These are phyloP conservation scores for Sinocyclocheilus grahami DNA, from an alignment of 2,113 vertebrate species.

Conservation along the genomic window DNA sequence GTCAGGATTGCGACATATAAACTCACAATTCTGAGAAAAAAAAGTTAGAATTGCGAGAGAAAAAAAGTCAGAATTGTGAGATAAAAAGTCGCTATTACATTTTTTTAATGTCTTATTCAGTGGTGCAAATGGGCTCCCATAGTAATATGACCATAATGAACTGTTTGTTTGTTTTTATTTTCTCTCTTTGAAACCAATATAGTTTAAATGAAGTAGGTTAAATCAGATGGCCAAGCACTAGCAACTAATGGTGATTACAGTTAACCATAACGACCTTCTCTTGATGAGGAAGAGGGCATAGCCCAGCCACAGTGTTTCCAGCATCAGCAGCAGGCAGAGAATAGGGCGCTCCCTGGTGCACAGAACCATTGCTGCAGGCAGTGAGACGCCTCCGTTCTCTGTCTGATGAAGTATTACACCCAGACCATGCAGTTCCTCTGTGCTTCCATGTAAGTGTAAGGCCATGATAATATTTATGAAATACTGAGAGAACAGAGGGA, in stretches of 20 bases:
- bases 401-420: constrained; percentile 54
- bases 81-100: no score
- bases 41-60: no score
- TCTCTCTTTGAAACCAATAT: neutral
- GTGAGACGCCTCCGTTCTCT: accelerated
- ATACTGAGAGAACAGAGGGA: constrained; percentile 75
- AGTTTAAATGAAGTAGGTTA: constrained; percentile 15
- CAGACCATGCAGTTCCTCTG: constrained; percentile 66
- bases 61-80: no score
- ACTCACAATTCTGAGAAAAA: no score
- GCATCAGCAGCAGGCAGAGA: constrained; percentile 90
- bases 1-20: no score
- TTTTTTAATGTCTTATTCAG: no score
- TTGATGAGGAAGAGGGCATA: constrained; percentile 91
- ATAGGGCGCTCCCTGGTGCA: constrained; percentile 83
- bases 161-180: neutral
- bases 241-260: constrained; percentile 5
- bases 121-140: no score
- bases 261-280: constrained; percentile 74
- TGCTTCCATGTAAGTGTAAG: constrained; percentile 66
- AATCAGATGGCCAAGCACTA: constrained; percentile 1
- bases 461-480: constrained; percentile 82
- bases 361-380: constrained; percentile 18
- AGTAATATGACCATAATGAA: neutral
- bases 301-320: constrained; percentile 91